Percentiles rank a stretch among this genome's conserved stretches.
Conservation (phyloP, 92 coral and sea anemone genomes). For the Galaxea fascicularis region DNA sequence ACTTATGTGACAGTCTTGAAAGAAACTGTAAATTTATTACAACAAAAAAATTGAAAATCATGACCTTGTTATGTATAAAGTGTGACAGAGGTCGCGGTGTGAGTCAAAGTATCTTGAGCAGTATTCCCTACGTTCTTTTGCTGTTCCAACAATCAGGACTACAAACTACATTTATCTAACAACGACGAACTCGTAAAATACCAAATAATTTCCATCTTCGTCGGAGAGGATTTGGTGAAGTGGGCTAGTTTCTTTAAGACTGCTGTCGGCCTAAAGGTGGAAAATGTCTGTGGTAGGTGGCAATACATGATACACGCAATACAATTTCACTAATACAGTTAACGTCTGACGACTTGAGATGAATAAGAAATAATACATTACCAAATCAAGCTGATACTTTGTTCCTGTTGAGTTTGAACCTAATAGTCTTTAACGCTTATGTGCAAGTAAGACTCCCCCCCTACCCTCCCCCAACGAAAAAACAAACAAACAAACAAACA, state of each 20-base stretch:
- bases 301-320: not conserved
- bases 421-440: not conserved
- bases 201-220: not conserved
- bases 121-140: no score
- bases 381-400: not conserved
- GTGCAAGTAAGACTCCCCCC: not conserved
- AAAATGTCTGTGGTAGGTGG: not conserved
- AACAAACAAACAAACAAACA: no score
- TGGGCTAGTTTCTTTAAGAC: not conserved
- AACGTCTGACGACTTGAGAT: not conserved
- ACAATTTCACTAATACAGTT: not conserved
- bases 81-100: no score
- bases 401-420: not conserved
- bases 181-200: no score
- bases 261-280: not conserved
- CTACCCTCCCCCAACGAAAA: no score
- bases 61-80: no score
- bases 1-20: not conserved
- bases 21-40: not conserved
- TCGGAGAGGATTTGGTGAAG: not conserved
- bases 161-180: no score
- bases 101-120: no score
- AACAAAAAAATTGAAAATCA: not conserved
- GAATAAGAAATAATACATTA: conserved; percentile 3
- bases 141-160: no score